Evolutionary conservation across 2,113 vertebrate genomes (phyloP).

Genomic region (Rhynchomys soricoides): DNA sequence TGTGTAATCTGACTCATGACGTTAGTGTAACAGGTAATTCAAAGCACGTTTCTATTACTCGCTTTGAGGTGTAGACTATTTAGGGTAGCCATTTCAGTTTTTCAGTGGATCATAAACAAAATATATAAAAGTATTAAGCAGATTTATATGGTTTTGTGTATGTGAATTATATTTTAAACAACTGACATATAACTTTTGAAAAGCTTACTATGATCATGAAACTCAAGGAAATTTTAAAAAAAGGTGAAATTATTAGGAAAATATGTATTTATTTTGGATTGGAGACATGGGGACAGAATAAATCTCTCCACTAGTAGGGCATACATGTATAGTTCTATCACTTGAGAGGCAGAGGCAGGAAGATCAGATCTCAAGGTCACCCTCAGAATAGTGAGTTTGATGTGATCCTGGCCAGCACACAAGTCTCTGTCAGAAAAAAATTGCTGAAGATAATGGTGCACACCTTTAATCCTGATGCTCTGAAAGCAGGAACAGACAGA

Average conservation of each 20-base stretch:
- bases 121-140: neutral
- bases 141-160: neutral
- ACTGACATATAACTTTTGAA: neutral
- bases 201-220: neutral
- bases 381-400: neutral
- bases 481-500: neutral
- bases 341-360: neutral
- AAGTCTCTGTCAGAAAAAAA: neutral
- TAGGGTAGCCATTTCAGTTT: neutral
- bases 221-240: neutral
- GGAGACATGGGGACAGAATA: neutral
- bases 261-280: neutral
- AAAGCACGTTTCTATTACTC: neutral
- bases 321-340: neutral
- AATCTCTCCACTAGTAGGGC: no score
- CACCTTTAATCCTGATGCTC: neutral
- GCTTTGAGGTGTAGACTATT: neutral
- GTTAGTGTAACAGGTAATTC: neutral
- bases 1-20: neutral
- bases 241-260: neutral
- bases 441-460: rapidly evolving
- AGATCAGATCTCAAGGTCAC: neutral
- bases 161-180: neutral
- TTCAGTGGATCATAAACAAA: neutral
- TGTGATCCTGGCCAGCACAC: neutral